A percentile compares a stretch with the other conserved stretches of the same genome.
Conservation (phyloP, 2,113 vertebrate genomes). For the Caloenas nicobarica region DNA sequence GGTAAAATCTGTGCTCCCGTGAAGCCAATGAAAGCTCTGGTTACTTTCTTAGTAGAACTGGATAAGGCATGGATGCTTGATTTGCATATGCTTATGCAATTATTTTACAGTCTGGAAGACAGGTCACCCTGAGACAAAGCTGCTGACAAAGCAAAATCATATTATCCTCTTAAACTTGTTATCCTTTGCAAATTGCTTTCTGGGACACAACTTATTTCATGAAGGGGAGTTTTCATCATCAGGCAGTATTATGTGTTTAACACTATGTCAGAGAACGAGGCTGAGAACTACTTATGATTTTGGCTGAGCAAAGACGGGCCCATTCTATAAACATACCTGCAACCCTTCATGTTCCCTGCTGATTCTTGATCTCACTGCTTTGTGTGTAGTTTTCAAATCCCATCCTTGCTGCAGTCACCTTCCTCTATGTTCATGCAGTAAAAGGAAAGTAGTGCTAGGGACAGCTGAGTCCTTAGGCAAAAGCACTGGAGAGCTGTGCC, state of each 20-base stretch:
- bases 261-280: background rate
- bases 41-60: background rate
- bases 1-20: background rate
- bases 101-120: background rate
- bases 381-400: background rate
- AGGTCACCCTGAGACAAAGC: background rate
- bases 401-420: fast-evolving
- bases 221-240: background rate
- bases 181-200: background rate
- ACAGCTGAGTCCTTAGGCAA: background rate
- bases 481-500: background rate
- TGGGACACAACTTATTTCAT: background rate
- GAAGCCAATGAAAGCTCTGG: background rate
- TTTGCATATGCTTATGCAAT: background rate
- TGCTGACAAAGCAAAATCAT: background rate
- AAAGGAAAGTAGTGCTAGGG: background rate
- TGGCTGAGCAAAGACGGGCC: background rate
- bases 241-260: background rate
- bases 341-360: background rate
- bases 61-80: background rate
- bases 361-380: background rate
- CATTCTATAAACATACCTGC: background rate
- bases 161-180: background rate
- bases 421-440: background rate
- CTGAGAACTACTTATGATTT: background rate